These are phyloP conservation scores for Melipona bicolor DNA, from an alignment of 2,888 invertebrate species.

Conservation along the genomic window DNA sequence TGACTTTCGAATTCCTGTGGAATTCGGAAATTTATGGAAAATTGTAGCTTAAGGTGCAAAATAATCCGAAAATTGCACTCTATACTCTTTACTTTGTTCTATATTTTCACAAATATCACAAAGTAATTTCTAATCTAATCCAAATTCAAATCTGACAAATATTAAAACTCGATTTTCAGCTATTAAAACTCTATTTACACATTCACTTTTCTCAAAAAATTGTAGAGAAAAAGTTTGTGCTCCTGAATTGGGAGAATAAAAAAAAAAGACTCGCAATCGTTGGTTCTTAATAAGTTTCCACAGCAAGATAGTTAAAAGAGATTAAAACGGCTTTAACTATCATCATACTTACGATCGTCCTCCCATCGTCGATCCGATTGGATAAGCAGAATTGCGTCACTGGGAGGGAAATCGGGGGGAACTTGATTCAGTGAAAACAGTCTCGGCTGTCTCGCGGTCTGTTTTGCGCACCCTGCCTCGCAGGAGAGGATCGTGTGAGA, in stretches of 20 bases:
- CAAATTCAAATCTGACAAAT: no score
- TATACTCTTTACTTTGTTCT: no score
- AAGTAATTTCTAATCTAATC: no score
- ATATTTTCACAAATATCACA: no score
- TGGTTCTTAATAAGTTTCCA: background rate
- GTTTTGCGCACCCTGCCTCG: constrained; percentile 56
- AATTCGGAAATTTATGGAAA: no score
- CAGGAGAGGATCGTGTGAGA: constrained; percentile 65
- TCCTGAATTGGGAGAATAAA: background rate
- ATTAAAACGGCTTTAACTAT: background rate
- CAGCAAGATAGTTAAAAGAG: background rate
- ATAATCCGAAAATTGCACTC: no score
- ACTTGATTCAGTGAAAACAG: constrained; percentile 58
- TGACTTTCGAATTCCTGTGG: no score
- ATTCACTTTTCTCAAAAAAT: no score
- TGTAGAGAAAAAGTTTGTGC: no score
- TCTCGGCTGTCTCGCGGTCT: constrained; percentile 34
- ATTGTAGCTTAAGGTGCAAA: no score
- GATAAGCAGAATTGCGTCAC: constrained; percentile 57
- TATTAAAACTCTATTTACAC: no score
- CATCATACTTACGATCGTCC: background rate
- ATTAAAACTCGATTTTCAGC: no score
- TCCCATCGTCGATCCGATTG: constrained; percentile 1
- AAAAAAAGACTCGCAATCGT: background rate
- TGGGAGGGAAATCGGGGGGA: constrained; percentile 61